Conservation (phyloP, 1,140 invertebrate species). For the Pantala flavescens region DNA sequence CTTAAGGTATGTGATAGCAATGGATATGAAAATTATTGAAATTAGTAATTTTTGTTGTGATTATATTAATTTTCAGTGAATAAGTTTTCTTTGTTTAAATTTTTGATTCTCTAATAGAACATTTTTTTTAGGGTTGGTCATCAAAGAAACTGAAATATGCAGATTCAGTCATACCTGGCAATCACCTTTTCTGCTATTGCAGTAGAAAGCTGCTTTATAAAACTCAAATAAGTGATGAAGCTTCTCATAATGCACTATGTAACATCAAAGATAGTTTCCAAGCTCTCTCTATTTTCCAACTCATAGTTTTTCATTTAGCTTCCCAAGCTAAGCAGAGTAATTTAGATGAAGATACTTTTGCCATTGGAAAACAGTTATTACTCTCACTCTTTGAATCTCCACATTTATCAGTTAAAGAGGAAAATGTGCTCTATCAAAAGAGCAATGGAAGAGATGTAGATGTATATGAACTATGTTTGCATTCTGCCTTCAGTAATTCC, state of each 20-base stretch:
- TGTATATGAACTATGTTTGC: background rate
- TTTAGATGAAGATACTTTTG: background rate
- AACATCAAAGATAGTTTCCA: background rate
- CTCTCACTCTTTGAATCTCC: background rate
- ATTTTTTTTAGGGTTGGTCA: no score
- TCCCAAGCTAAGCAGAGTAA: background rate
- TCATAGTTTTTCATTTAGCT: background rate
- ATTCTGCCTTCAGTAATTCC: background rate
- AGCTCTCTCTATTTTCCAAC: background rate
- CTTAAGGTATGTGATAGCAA: background rate
- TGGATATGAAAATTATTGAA: no score
- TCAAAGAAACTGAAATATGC: no score
- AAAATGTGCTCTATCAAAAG: background rate
- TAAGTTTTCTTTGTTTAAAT: no score
- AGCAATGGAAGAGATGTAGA: background rate
- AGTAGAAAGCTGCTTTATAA: no score
- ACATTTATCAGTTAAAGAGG: background rate
- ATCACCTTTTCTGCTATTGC: no score
- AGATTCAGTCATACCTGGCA: no score
- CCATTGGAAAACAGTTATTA: background rate
- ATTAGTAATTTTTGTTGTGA: no score
- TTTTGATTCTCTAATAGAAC: no score
- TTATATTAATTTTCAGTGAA: no score
- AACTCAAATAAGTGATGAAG: background rate
- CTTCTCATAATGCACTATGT: background rate